Percentiles rank a stretch among this genome's conserved stretches.
phyloP scores from a whole-genome alignment of 2,888 invertebrate genomes.

The Amphiduros pacificus region DNA sequence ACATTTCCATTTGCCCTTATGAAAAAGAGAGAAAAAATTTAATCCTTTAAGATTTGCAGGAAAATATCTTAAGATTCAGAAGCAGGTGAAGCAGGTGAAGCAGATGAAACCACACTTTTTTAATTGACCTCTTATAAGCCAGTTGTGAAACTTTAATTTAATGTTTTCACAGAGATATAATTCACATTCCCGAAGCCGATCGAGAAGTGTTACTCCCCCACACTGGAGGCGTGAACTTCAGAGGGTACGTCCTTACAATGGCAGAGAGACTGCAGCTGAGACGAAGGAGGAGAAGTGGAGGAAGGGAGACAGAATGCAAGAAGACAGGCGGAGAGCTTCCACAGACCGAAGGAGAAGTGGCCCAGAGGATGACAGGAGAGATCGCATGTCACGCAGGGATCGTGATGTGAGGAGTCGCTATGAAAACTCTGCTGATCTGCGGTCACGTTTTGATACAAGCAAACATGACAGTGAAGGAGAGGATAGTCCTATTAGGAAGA shows the following conservation, averaged over 20 bases:
- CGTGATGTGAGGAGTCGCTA: no score
- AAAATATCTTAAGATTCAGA: not conserved
- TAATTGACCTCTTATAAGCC: not conserved
- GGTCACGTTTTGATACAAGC: no score
- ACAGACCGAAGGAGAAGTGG: no score
- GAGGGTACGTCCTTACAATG: not conserved
- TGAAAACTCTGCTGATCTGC: no score
- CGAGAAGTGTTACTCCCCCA: constrained; percentile 86
- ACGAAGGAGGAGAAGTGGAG: not conserved
- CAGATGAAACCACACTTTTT: not conserved
- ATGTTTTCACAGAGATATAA: constrained; percentile 20
- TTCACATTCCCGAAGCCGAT: constrained; percentile 60
- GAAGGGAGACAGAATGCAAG: not conserved
- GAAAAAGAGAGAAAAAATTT: no score
- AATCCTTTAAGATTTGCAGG: no score
- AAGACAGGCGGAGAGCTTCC: no score
- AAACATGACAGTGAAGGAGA: no score
- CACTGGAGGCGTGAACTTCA: constrained; percentile 74
- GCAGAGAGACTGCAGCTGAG: not conserved
- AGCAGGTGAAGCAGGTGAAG: not conserved
- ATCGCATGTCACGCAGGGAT: no score
- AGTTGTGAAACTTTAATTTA: not conserved
- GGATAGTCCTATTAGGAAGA: no score
- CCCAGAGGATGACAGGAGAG: no score
- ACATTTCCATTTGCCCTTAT: not conserved